Conservation (phyloP, 2,888 invertebrate genomes). For the Tachina grossa region DNA sequence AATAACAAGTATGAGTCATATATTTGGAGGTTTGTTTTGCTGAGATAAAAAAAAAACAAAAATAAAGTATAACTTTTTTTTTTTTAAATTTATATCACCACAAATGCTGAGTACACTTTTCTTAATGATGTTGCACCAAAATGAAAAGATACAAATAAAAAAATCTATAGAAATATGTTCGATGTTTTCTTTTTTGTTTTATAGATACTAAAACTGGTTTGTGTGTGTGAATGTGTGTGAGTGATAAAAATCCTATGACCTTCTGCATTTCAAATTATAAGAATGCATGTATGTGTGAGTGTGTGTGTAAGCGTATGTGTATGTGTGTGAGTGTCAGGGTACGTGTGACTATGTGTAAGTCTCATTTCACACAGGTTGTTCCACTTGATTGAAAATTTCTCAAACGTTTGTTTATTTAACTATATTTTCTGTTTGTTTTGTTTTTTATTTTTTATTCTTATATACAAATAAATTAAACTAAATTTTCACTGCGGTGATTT, state of each 20-base stretch:
- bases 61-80: neutral
- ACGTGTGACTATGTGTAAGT: slow-evolving; percentile 1
- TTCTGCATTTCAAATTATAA: slow-evolving; percentile 6
- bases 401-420: slow-evolving; percentile 13
- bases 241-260: slow-evolving; percentile 38
- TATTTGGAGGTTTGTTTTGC: neutral
- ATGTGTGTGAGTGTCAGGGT: neutral
- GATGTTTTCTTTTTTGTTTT: slow-evolving; percentile 25
- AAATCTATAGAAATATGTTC: slow-evolving; percentile 46
- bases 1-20: too few species aligned
- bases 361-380: slow-evolving; percentile 53
- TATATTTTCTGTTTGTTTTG: slow-evolving; percentile 11
- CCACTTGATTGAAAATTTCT: slow-evolving; percentile 51
- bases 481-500: slow-evolving; percentile 59
- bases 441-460: too few species aligned
- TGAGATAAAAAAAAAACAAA: too few species aligned
- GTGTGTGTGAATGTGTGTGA: neutral
- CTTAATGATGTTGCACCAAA: slow-evolving; percentile 41
- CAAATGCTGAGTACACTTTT: neutral
- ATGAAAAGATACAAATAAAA: slow-evolving; percentile 5
- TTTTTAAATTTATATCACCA: neutral
- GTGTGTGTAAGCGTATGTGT: too few species aligned
- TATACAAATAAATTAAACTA: slow-evolving; percentile 35
- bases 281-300: neutral
- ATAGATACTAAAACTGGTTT: neutral